These are phyloP conservation scores for Cygnus atratus DNA, from an alignment of 2,113 vertebrate species.

Conservation along the genomic window DNA sequence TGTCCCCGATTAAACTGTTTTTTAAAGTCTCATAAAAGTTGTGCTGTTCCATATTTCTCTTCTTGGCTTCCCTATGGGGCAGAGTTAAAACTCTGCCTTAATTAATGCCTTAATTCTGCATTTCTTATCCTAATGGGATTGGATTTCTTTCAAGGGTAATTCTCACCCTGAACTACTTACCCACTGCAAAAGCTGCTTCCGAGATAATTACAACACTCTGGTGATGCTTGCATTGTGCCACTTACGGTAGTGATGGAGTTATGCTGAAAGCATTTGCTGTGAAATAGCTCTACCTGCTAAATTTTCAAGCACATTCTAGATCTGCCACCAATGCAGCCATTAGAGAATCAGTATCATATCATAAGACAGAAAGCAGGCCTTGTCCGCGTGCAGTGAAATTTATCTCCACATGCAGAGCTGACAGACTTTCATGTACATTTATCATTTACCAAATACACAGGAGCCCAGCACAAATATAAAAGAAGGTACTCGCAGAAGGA, in stretches of 20 bases:
- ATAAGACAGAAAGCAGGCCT: not conserved
- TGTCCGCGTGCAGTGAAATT: not conserved
- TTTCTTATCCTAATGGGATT: slow-evolving; percentile 7
- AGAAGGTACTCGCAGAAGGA: not conserved
- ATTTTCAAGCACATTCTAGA: not conserved
- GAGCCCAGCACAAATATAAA: not conserved
- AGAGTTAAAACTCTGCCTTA: not conserved
- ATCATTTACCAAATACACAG: not conserved
- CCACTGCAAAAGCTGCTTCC: not conserved
- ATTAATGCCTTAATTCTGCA: not conserved
- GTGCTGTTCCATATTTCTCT: not conserved
- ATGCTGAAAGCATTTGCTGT: not conserved
- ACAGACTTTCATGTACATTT: not conserved
- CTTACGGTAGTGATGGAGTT: not conserved
- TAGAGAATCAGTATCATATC: not conserved
- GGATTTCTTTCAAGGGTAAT: slow-evolving; percentile 9
- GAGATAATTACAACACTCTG: not conserved
- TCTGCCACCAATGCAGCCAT: rapidly evolving
- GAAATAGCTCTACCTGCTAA: not conserved
- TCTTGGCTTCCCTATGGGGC: not conserved
- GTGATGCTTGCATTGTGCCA: not conserved
- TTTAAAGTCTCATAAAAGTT: not conserved
- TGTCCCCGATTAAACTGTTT: not conserved
- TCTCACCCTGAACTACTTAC: not conserved
- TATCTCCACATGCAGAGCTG: not conserved